Base-by-base conservation (phyloP, 2,113 vertebrate genomes). In the Pygoscelis antarcticus region DNA sequence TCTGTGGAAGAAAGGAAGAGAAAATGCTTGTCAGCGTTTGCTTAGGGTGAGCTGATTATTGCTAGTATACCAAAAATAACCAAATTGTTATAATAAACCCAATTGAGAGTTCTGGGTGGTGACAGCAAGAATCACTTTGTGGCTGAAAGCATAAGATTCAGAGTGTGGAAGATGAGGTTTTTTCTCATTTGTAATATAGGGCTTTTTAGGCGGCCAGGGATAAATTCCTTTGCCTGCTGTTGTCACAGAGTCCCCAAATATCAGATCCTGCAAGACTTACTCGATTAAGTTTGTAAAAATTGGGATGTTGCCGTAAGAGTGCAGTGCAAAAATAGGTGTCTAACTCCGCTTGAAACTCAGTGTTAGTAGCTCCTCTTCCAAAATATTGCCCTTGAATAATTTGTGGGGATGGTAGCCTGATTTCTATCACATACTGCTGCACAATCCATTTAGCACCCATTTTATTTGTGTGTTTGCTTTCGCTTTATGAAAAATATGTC, bases 71-170 rank as follows among this genome's bases (percentile, higher is more conserved):
- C 5, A 11, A 58, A 44, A 44, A 25, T 44, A 86, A 51, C 38
- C 42, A 42, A 42, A 42, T 42, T 42, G 42, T 42, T 42, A 42
- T 42, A 42, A 42, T 42, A 42, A 42, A 42, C 42, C 42, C 6
- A 42, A 42, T 16, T 15, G 46, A 27, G 51, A 20, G 12, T 26
- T 77, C 38, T 46, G 79, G n/a, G 34, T 62, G 70, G 22, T 47
- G 71, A 46, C 11, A 4, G 32, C 38, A 46, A 46, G 62, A 60
- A 52, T 55, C 17, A 1, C 26, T 57, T n/a, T 3, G 23, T 21
- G 70, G 8, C 16, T 76, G 38, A 60, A 76, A 54, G 21, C 0
- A 0, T 66, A n/a, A 18, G 44, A 16, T 42, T 70, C 42, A 42
- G 44, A 40, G 29, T 44, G 14, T n/a, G n/a, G 32, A 75, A 58